Evolutionary conservation across 2,113 vertebrate species (phyloP).

Genomic region (Anseranas semipalmata): DNA sequence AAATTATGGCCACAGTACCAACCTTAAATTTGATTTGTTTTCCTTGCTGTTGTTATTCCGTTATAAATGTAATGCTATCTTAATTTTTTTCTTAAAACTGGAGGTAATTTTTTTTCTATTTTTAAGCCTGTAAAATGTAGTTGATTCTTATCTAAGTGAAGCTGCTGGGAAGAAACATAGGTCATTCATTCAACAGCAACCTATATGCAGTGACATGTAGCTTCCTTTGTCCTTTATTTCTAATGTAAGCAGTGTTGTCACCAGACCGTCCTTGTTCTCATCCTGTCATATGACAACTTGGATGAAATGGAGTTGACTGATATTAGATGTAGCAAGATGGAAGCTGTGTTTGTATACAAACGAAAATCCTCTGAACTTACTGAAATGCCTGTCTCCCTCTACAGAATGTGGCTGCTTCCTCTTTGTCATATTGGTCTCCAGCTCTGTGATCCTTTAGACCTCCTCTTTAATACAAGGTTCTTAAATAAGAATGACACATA

Average conservation of each 20-base stretch:
- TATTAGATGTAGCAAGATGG: conserved; percentile 21
- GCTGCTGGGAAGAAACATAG: conserved; percentile 7
- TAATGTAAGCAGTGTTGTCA: conserved; percentile 10
- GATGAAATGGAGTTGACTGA: conserved; percentile 43
- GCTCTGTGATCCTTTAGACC: neutral
- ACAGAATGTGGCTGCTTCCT: neutral
- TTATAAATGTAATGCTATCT: neutral
- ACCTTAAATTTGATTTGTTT: neutral
- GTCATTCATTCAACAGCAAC: neutral
- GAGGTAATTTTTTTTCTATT: neutral
- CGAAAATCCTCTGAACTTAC: neutral
- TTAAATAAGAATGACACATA: neutral
- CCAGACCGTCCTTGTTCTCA: conserved; percentile 30
- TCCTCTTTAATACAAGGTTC: neutral
- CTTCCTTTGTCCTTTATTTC: conserved; percentile 34
- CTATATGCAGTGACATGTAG: conserved; percentile 18
- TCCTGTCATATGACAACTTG: conserved; percentile 33
- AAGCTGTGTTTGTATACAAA: neutral
- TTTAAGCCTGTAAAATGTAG: neutral
- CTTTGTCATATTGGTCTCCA: neutral
- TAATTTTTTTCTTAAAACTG: neutral
- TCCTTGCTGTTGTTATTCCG: neutral
- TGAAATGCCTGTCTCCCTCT: neutral
- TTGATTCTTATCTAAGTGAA: conserved; percentile 8
- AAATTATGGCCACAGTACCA: neutral